Conservation (phyloP, 2,797 vertebrate species). For the Clarias pachynema region DNA sequence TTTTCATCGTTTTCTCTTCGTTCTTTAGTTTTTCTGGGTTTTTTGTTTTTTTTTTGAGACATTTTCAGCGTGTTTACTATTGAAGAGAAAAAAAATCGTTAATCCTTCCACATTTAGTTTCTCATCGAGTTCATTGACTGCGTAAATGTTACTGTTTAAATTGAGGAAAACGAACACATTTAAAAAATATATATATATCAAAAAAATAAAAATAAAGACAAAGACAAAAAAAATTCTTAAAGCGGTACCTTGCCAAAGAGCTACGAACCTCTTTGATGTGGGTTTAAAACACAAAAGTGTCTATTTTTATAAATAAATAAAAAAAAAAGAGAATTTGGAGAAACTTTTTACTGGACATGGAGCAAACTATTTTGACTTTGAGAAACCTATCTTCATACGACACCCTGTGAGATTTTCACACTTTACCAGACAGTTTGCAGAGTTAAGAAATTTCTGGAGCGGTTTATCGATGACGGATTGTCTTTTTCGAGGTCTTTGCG, state of each 20-base stretch:
- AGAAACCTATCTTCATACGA: constrained; percentile 98
- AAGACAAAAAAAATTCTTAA: constrained; percentile 91
- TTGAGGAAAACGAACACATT: constrained; percentile 64
- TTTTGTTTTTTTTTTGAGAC: constrained; percentile 26
- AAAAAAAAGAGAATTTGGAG: constrained; percentile 90
- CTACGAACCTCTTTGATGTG: constrained; percentile 99
- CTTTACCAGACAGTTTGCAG: constrained; percentile 96
- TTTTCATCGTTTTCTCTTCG: constrained; percentile 77
- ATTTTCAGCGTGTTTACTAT: constrained; percentile 9
- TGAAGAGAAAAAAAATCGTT: neutral
- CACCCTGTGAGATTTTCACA: constrained; percentile 98
- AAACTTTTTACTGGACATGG: constrained; percentile 99
- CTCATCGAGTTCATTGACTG: constrained; percentile 69
- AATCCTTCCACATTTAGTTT: constrained; percentile 70
- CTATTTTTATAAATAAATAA: constrained; percentile 92
- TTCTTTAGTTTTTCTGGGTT: constrained; percentile 72
- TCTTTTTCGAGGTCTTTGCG: constrained; percentile 90
- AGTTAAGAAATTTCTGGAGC: constrained; percentile 86
- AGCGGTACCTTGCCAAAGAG: constrained; percentile 99
- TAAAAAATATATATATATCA: constrained; percentile 18
- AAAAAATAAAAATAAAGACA: constrained; percentile 78
- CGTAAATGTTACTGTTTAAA: constrained; percentile 83
- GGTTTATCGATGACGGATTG: constrained; percentile 89
- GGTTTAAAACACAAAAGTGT: constrained; percentile 98
- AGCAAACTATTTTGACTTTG: constrained; percentile 99